Evolutionary conservation across 2,113 vertebrate genomes (phyloP), one percentile per base, ranked within the genome.

Genomic region (Chamaetylas fuelleborni): DNA sequence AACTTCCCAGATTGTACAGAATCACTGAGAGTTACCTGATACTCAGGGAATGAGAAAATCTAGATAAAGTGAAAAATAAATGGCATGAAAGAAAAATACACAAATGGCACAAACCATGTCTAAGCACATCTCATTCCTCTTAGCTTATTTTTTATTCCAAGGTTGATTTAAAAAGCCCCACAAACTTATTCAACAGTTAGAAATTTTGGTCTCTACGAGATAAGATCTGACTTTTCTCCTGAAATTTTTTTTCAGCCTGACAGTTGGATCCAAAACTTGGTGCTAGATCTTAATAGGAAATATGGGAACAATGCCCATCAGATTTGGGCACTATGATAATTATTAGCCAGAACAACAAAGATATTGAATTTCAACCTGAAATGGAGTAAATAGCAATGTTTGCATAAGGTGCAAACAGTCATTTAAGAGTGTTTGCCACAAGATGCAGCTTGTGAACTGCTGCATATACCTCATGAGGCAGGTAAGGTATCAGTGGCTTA

Each of bases 131-230:
- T 53, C 33, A 45, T 34, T 18, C 14, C 11, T 69, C 28, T 60
- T 14, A 47, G 31, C 36, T 53, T 67, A 23, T 56, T 16, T 67
- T 90, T 72, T 67, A 45, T 84, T 87, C 23, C 19, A 34, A 40
- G 14, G 22, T 47, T n/a, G 66, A n/a, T 58, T 74, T 0, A 26
- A 61, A 50, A 81, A 48, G 1, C 1, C 11, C 7, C 19, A n/a
- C 23, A 48, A 53, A 78, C 9, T 40, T 77, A 33, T 12, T 54
- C 9, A 87, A 31, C 3, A 43, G 8, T 42, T 61, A 29, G 22
- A 64, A 84, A 74, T 14, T 51, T 78, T 84, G 17, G 31, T 11
- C 42, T 89, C 33, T 67, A 24, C 0, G 1, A 20, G 19, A 10
- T 64, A 42, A 64, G 47, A 62, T 86, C 53, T 78, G 6, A 26